phyloP scores from a whole-genome alignment of 2,888 invertebrate genomes.

The Rosalia funebris region DNA sequence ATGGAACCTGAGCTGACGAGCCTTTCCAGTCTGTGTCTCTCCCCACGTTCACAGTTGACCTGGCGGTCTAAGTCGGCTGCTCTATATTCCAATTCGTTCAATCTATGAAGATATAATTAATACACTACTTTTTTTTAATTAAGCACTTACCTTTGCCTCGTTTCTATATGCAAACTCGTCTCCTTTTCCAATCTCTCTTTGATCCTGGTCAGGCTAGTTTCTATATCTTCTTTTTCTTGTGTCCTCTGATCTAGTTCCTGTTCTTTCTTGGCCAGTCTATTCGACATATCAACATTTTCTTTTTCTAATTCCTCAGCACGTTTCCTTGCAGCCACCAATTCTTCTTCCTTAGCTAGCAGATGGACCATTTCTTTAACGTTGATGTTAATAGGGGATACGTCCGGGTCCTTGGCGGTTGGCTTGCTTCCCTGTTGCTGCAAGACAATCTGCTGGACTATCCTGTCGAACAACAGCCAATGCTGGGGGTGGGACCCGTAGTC shows the following conservation, averaged over 20 bases:
- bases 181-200: slow-evolving; percentile 91
- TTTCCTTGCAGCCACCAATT: slow-evolving; percentile 84
- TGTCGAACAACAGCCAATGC: slow-evolving; percentile 94
- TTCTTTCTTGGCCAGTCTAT: slow-evolving; percentile 89
- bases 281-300: slow-evolving; percentile 88
- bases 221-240: slow-evolving; percentile 93
- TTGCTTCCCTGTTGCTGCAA: slow-evolving; percentile 72
- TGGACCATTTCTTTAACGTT: slow-evolving; percentile 93
- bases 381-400: slow-evolving; percentile 85
- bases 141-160: slow-evolving; percentile 69
- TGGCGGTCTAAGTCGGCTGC: slow-evolving; percentile 67
- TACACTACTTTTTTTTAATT: background rate
- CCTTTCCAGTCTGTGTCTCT: slow-evolving; percentile 83
- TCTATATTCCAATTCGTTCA: slow-evolving; percentile 69
- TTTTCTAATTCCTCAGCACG: slow-evolving; percentile 89
- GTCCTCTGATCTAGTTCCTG: slow-evolving; percentile 89
- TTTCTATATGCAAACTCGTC: slow-evolving; percentile 86
- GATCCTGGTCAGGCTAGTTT: slow-evolving; percentile 80
- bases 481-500: slow-evolving; percentile 89
- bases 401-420: slow-evolving; percentile 74
- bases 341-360: slow-evolving; percentile 91
- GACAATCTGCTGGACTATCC: slow-evolving; percentile 91
- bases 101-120: slow-evolving; percentile 21
- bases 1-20: slow-evolving; percentile 90
- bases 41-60: slow-evolving; percentile 81